Conservation (phyloP, 2,888 invertebrate species). For the Tuta absoluta region DNA sequence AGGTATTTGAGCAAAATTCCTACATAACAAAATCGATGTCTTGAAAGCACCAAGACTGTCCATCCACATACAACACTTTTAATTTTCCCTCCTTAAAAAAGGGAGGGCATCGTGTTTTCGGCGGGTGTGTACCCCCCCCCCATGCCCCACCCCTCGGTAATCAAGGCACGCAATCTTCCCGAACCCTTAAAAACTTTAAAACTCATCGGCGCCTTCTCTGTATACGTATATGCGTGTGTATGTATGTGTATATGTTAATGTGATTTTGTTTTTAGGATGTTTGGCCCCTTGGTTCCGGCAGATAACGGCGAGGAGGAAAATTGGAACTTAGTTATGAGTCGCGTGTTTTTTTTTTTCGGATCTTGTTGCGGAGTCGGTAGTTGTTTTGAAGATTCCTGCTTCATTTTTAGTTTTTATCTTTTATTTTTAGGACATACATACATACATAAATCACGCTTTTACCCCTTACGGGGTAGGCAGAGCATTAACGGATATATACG, state of each 20-base stretch:
- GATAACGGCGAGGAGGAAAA: constrained; percentile 1
- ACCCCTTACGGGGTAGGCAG: too few relatives aligned
- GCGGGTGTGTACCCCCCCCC: constrained; percentile 60
- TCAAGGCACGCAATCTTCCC: constrained; percentile 85
- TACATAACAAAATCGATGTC: too few relatives aligned
- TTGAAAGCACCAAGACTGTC: constrained; percentile 67
- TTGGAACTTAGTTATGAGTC: background rate
- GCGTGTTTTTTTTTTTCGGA: background rate
- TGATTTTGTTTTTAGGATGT: constrained; percentile 47
- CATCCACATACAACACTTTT: constrained; percentile 65
- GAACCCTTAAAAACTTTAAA: constrained; percentile 84
- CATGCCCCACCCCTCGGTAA: constrained; percentile 65
- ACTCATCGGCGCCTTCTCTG: constrained; percentile 74
- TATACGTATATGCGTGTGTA: constrained; percentile 39
- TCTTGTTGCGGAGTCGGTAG: background rate
- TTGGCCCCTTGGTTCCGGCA: constrained; percentile 17
- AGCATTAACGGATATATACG: too few relatives aligned
- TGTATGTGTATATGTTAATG: constrained; percentile 47
- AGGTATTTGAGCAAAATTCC: too few relatives aligned
- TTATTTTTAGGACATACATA: too few relatives aligned
- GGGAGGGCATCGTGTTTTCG: constrained; percentile 74
- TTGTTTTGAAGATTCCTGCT: background rate
- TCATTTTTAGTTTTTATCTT: too few relatives aligned
- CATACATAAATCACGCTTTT: too few relatives aligned
- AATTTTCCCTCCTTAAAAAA: constrained; percentile 82